Conservation (phyloP, 2,113 vertebrate genomes). For the Hippocampus barbouri region DNA sequence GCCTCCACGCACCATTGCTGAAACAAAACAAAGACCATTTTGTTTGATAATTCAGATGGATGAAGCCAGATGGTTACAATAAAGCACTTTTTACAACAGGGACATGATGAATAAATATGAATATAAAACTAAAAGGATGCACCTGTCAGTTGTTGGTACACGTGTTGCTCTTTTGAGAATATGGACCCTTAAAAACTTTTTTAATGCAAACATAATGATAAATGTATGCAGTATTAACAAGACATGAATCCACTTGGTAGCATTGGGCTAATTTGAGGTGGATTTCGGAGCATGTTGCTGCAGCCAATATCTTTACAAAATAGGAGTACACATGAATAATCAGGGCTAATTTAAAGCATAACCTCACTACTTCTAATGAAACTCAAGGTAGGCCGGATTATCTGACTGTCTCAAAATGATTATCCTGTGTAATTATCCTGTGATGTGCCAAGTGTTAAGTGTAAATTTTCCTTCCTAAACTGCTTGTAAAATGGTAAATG, state of each 20-base stretch:
- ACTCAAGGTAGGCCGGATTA: no score
- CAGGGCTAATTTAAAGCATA: no score
- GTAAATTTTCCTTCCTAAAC: no score
- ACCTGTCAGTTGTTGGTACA: neutral
- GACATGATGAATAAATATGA: conserved; percentile 3
- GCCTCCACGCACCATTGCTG: neutral
- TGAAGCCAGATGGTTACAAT: conserved; percentile 1
- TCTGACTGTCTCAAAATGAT: no score
- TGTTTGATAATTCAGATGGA: neutral
- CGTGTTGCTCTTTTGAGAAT: neutral
- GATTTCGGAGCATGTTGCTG: no score
- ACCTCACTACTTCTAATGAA: neutral
- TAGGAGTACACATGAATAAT: no score
- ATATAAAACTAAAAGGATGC: neutral
- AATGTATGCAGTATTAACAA: neutral
- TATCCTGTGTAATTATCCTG: no score
- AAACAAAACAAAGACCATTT: neutral
- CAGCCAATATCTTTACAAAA: no score
- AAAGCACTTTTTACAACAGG: neutral
- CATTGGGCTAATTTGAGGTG: no score
- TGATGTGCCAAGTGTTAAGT: no score
- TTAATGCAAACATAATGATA: neutral
- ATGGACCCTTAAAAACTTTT: neutral
- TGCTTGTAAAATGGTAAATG: no score
- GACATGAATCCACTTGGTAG: no score